These are phyloP conservation scores for Ianthella basta DNA, from an alignment of 37 sponge, comb jelly and placozoan genomes.

Conservation along the genomic window DNA sequence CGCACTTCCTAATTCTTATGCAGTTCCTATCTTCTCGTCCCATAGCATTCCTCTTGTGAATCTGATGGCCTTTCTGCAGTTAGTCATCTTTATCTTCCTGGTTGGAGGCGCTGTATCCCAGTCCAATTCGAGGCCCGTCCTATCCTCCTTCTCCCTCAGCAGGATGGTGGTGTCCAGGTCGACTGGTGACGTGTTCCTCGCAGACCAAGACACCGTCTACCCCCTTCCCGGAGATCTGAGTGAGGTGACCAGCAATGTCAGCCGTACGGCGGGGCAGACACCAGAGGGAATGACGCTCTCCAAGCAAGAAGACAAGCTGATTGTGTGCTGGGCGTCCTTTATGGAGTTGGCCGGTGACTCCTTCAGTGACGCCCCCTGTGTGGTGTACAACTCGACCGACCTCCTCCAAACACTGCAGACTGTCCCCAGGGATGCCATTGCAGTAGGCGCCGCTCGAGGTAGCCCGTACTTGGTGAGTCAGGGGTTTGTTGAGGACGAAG, in stretches of 20 bases:
- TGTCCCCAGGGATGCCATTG: background rate
- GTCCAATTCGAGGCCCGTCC: background rate
- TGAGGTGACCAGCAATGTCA: background rate
- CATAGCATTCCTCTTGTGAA: too few species aligned
- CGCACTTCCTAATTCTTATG: too few species aligned
- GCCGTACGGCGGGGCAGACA: background rate
- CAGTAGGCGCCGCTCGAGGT: background rate
- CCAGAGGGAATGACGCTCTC: slow-evolving; percentile 27
- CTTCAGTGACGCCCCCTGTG: background rate
- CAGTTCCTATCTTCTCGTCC: too few species aligned
- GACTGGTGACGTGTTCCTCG: slow-evolving; percentile 13
- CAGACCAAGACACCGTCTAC: slow-evolving; percentile 27
- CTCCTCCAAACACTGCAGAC: background rate
- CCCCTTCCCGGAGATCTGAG: slow-evolving; percentile 3
- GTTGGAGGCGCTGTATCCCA: background rate
- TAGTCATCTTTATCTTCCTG: too few species aligned
- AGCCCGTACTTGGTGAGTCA: slow-evolving; percentile 7
- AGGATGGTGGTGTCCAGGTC: background rate
- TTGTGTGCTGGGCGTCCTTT: slow-evolving; percentile 17
- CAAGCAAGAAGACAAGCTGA: background rate
- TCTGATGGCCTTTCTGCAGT: too few species aligned
- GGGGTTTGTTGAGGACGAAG: background rate
- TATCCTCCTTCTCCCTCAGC: slow-evolving; percentile 11
- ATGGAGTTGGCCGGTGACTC: background rate
- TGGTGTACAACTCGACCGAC: slow-evolving; percentile 9